These are phyloP conservation scores for Drosophila kohkoa DNA, from an alignment of 1,140 invertebrate genomes.

Conservation along the genomic window DNA sequence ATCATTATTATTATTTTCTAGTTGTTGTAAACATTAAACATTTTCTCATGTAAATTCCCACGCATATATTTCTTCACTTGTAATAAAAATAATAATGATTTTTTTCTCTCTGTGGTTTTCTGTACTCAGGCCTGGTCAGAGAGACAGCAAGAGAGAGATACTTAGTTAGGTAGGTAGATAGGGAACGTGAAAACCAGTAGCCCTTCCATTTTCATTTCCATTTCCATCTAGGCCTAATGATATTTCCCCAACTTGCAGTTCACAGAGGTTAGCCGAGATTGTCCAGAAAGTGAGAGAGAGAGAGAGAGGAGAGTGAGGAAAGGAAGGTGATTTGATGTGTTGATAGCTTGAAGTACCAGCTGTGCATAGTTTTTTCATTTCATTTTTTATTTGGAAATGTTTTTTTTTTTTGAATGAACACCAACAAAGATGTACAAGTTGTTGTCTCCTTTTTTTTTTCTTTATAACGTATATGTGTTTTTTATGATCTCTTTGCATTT, in stretches of 20 bases:
- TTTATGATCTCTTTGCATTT: conserved; percentile 45
- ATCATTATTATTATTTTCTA: conserved; percentile 41
- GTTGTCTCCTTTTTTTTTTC: conserved; percentile 27
- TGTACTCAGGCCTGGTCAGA: conserved; percentile 11
- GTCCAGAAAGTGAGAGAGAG: too few relatives aligned
- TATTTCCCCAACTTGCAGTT: conserved; percentile 35
- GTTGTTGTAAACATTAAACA: conserved; percentile 57
- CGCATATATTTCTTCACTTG: conserved; percentile 68
- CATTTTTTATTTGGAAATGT: conserved; percentile 8
- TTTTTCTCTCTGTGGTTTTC: conserved; percentile 55
- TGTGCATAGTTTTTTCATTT: conserved; percentile 23
- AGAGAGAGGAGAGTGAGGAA: not conserved
- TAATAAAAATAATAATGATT: conserved; percentile 72
- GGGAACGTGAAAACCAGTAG: conserved; percentile 28
- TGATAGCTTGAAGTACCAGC: conserved; percentile 51
- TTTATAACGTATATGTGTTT: conserved; percentile 13
- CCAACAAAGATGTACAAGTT: conserved; percentile 16
- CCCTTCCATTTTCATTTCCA: conserved; percentile 20
- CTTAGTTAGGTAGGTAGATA: not conserved
- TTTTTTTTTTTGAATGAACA: conserved; percentile 10
- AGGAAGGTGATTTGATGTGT: conserved; percentile 24
- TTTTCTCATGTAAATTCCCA: conserved; percentile 74
- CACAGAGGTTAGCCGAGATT: conserved; percentile 38
- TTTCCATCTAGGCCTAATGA: conserved; percentile 33
- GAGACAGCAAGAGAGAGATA: not conserved